Base-by-base conservation (phyloP, 2,888 invertebrate species). In the Heliconius ismenius region DNA sequence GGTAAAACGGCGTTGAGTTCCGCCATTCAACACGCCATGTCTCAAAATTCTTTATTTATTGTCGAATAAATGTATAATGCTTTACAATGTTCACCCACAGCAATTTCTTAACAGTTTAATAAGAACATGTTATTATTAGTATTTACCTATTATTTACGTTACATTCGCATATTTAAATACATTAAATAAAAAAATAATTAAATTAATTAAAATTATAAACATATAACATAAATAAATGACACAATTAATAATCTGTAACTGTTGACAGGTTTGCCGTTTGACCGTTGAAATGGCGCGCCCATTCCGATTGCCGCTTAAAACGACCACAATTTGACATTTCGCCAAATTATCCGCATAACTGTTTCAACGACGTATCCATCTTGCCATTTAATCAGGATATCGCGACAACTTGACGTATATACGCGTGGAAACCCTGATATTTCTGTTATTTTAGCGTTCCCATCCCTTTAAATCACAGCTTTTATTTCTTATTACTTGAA, bases 361-460 rank as follows among this genome's bases (percentile, higher is more conserved):
- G 85, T 88, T 85, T 88, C 87, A 84, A 78, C 81, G 79, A 82
- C 79, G 80, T 84, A 88, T 90, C 87, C 87, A 88, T 90, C 85
- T 85, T 84, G 85, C 84, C 84, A 86, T 84, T 82, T 82, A 85
- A 87, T 86, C 84, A 83, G 80, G 76, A 82, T 79, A 76, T 82
- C 86, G 86, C 88, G 89, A 84, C 83, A 86, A 85, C 82, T 80
- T 89, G 91, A 92, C 90, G 85, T 83, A 92, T 90, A 76, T 84
- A 83, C 79, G 85, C 87, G 91, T 86, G 86, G 88, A 92, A 88
- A 90, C 82, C 86, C 88, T 87, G 83, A 92, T 86, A 81, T 84
- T 81, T 79, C 80, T 79, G 79, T 83, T 81, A 81, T 83, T 87
- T 88, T 86, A 86, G 83, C 86, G 85, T 86, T 82, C 82, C 79